Evolutionary conservation across 2,888 invertebrate species (phyloP).

Genomic region (Drosophila vallismaia): DNA sequence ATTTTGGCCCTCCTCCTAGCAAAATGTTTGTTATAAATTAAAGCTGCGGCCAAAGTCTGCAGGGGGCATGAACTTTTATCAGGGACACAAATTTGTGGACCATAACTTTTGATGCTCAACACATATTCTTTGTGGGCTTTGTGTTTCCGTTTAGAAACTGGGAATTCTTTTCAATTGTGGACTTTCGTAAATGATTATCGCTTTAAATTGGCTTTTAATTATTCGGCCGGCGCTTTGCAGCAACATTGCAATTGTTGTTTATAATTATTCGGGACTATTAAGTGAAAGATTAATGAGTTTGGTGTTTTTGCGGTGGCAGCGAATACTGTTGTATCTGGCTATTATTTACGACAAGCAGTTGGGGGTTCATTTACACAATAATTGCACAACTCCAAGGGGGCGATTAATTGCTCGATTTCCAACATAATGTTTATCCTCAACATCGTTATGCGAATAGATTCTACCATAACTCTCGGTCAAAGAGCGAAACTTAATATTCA

Average conservation of each 20-base stretch:
- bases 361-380: conserved; percentile 23
- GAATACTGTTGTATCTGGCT: conserved; percentile 35
- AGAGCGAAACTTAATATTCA: conserved; percentile 33
- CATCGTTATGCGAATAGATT: not conserved
- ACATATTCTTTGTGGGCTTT: conserved; percentile 3
- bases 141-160: conserved; percentile 26
- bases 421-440: conserved; percentile 14
- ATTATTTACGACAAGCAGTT: conserved; percentile 36
- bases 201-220: conserved; percentile 41
- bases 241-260: conserved; percentile 22
- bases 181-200: conserved; percentile 41
- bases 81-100: conserved; percentile 25
- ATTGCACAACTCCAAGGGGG: conserved; percentile 10
- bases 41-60: conserved; percentile 32
- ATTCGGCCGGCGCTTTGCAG: conserved; percentile 12
- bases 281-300: conserved; percentile 62
- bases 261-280: conserved; percentile 58
- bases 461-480: conserved; percentile 3
- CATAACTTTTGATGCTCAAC: conserved; percentile 19
- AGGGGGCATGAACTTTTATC: conserved; percentile 38
- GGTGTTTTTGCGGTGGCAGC: conserved; percentile 50
- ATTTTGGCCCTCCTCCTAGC: conserved; percentile 2
- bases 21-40: conserved; percentile 45
- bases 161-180: conserved; percentile 27
- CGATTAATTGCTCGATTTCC: conserved; percentile 21